Evolutionary conservation across 2,888 invertebrate genomes (phyloP).

Genomic region (Stenoptilia bipunctidactyla): DNA sequence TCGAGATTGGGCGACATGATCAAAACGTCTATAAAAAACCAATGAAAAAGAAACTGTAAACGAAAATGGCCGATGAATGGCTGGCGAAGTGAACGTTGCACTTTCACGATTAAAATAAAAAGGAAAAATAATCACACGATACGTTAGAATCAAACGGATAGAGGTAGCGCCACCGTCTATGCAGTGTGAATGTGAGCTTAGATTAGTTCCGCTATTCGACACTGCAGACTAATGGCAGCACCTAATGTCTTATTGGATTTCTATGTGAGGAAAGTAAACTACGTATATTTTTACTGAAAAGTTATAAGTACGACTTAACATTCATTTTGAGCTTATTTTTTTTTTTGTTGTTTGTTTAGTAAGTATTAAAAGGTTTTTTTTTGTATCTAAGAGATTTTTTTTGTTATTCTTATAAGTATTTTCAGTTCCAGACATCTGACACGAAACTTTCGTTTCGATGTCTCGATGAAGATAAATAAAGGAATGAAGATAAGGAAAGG

Average conservation of each 20-base stretch:
- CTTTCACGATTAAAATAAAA: slow-evolving; percentile 63
- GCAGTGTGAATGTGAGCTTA: slow-evolving; percentile 17
- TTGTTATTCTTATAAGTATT: too few species aligned
- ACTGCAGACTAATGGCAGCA: slow-evolving; percentile 39
- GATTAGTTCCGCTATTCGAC: slow-evolving; percentile 61
- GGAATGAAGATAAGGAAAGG: too few species aligned
- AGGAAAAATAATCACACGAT: slow-evolving; percentile 41
- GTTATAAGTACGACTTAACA: too few species aligned
- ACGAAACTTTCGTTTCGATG: too few species aligned
- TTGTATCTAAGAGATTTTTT: too few species aligned
- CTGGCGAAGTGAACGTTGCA: slow-evolving; percentile 63
- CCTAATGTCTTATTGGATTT: slow-evolving; percentile 18
- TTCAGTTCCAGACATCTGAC: too few species aligned
- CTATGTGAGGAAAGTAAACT: too few species aligned
- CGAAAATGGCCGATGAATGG: slow-evolving; percentile 58
- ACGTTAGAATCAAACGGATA: slow-evolving; percentile 51
- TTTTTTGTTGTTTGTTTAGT: too few species aligned
- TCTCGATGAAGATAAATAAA: too few species aligned
- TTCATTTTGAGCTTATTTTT: too few species aligned
- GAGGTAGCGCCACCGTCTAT: slow-evolving; percentile 45
- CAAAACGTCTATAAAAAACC: slow-evolving; percentile 56
- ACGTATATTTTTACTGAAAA: too few species aligned
- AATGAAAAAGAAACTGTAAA: slow-evolving; percentile 52
- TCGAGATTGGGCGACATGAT: slow-evolving; percentile 35
- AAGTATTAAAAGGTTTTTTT: too few species aligned